phyloP scores from a whole-genome alignment of 2,113 vertebrate genomes.

The Rhabdomys dilectus region DNA sequence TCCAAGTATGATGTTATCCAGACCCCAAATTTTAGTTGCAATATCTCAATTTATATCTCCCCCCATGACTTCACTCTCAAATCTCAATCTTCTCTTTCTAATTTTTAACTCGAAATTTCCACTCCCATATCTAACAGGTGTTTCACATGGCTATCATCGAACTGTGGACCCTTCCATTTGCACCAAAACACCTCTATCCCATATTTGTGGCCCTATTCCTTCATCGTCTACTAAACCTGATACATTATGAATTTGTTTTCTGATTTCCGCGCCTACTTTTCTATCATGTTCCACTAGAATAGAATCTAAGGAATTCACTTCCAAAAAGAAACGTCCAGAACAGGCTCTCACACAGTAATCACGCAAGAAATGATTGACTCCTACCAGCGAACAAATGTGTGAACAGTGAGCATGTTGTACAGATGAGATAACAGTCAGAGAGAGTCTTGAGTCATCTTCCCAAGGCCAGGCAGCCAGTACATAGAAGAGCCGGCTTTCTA shows the following conservation, averaged over 20 bases:
- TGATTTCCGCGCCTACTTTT: not conserved
- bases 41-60: not conserved
- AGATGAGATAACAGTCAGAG: constrained; percentile 4
- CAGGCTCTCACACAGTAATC: not conserved
- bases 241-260: not conserved
- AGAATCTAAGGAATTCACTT: not conserved
- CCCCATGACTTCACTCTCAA: not conserved
- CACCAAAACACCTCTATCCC: not conserved
- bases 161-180: not conserved
- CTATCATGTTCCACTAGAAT: not conserved
- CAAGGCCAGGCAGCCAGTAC: not conserved
- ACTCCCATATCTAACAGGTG: not conserved
- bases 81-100: not conserved
- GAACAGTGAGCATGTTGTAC: not conserved
- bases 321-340: not conserved
- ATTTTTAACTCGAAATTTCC: not conserved
- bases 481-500: not conserved
- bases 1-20: not conserved
- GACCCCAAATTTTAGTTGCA: not conserved
- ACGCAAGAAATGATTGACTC: not conserved
- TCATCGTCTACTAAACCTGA: not conserved
- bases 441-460: not conserved
- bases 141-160: not conserved
- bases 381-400: not conserved
- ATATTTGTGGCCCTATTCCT: not conserved